Percentiles rank a stretch among this genome's conserved stretches.
Evolutionary conservation across 2,888 invertebrate species (phyloP).

Genomic region (Amiota communis): DNA sequence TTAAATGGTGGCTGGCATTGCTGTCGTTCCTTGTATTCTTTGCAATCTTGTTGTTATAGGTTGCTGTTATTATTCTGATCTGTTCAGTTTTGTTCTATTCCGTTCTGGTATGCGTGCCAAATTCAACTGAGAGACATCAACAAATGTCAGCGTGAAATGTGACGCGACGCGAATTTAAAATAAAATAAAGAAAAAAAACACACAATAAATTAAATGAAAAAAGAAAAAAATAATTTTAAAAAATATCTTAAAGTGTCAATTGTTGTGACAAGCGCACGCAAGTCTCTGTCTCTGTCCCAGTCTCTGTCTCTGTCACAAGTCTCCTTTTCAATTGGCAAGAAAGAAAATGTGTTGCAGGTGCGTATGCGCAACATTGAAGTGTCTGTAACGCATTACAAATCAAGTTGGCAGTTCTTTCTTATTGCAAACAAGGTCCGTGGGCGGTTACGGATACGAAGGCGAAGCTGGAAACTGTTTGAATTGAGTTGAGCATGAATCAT

Average conservation of each 20-base stretch:
- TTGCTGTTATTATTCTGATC: background rate
- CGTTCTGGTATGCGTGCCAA: conserved; percentile 20
- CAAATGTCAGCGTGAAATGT: conserved; percentile 33
- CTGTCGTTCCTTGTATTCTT: too few relatives aligned
- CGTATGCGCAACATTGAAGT: background rate
- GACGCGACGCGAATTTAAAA: conserved; percentile 4
- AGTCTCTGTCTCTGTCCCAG: background rate
- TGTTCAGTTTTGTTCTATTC: background rate
- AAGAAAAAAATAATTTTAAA: conserved; percentile 41
- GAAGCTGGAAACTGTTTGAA: too few relatives aligned
- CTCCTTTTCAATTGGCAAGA: background rate
- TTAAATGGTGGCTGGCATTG: too few relatives aligned
- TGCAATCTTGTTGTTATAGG: background rate
- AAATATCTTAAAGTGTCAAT: conserved; percentile 59
- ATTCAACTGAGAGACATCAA: conserved; percentile 32
- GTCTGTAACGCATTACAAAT: conserved; percentile 2
- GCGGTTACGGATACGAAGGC: too few relatives aligned
- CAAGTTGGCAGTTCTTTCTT: background rate
- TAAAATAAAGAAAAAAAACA: background rate
- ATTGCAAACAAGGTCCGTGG: too few relatives aligned
- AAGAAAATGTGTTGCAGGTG: conserved; percentile 1
- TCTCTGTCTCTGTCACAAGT: too few relatives aligned
- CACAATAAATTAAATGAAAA: background rate
- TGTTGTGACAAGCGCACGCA: conserved; percentile 56
- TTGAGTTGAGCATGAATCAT: conserved; percentile 5